These are phyloP conservation scores for Stenolophus ochropezus DNA, from an alignment of 2,888 invertebrate genomes.

Conservation along the genomic window DNA sequence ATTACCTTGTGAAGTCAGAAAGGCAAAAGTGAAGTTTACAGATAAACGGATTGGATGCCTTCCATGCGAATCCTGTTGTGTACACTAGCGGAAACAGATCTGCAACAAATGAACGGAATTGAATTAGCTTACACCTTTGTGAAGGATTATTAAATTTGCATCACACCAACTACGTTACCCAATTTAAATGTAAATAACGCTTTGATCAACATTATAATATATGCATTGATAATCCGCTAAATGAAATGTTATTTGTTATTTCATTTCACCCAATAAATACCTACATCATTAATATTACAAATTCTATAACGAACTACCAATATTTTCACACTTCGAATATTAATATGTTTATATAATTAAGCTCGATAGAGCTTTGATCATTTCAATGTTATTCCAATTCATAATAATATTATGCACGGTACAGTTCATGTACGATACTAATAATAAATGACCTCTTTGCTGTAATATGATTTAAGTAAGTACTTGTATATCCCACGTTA, in stretches of 20 bases:
- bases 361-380: too few relatives aligned
- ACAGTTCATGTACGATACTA: too few relatives aligned
- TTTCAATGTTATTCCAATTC: too few relatives aligned
- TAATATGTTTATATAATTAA: too few relatives aligned
- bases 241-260: neutral
- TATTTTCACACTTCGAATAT: too few relatives aligned
- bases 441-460: too few relatives aligned
- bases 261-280: neutral
- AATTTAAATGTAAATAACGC: conserved; percentile 47
- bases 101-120: conserved; percentile 41
- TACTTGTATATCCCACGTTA: too few relatives aligned
- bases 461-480: too few relatives aligned
- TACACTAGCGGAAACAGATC: conserved; percentile 31
- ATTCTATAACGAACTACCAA: neutral
- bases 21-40: conserved; percentile 13
- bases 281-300: neutral
- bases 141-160: conserved; percentile 18
- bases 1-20: conserved; percentile 7
- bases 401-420: too few relatives aligned
- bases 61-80: conserved; percentile 39
- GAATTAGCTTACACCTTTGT: conserved; percentile 33
- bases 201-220: conserved; percentile 9
- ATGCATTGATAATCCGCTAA: conserved; percentile 6
- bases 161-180: neutral
- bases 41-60: neutral